Conservation (phyloP, 1,140 invertebrate genomes). For the Zeugodacus cucurbitae region DNA sequence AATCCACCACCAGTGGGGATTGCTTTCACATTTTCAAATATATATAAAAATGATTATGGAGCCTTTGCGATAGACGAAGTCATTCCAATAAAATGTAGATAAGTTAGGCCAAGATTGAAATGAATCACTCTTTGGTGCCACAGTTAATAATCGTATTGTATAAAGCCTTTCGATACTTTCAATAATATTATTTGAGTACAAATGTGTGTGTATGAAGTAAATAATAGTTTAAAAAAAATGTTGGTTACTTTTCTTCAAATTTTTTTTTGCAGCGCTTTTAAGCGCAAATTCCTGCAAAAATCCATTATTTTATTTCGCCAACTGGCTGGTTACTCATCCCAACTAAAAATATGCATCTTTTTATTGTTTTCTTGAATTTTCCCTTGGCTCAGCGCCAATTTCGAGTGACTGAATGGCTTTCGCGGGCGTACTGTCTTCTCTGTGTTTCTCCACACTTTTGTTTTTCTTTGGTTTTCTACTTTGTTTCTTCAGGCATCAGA, state of each 20-base stretch:
- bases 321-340: not conserved
- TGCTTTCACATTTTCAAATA: not conserved
- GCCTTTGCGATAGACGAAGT: too few species aligned
- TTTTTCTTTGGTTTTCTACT: not conserved
- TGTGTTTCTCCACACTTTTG: not conserved
- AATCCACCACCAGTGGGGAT: not conserved
- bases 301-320: not conserved
- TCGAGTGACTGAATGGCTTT: not conserved
- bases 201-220: too few species aligned
- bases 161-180: too few species aligned
- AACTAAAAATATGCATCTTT: not conserved
- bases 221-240: too few species aligned
- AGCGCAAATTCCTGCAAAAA: not conserved
- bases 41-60: too few species aligned
- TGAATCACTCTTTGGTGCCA: too few species aligned
- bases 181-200: too few species aligned
- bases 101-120: too few species aligned
- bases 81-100: too few species aligned
- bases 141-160: too few species aligned
- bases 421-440: not conserved
- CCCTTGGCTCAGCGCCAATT: not conserved
- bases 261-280: not conserved
- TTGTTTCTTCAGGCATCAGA: not conserved
- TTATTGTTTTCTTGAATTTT: constrained; percentile 24
- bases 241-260: too few species aligned